Conservation (phyloP, 2,113 vertebrate species). For the Hippoglossus stenolepis region DNA sequence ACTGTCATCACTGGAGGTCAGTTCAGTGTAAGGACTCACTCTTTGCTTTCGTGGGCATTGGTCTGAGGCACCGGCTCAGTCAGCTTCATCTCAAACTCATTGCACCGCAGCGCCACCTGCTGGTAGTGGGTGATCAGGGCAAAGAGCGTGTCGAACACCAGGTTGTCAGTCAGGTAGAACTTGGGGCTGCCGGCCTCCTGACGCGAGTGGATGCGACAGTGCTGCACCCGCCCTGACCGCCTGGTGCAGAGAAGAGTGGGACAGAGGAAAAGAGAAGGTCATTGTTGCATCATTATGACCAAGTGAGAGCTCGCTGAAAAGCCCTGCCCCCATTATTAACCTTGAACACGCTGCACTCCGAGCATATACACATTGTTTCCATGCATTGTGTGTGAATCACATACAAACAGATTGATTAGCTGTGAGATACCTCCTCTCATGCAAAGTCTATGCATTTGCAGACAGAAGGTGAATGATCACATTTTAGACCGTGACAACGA, state of each 20-base stretch:
- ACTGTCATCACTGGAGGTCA: not conserved
- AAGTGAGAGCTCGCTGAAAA: not conserved
- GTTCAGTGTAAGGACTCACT: constrained; percentile 82
- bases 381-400: constrained; percentile 3
- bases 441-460: constrained; percentile 3
- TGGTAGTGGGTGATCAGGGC: constrained; percentile 98
- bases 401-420: constrained; percentile 12
- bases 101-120: constrained; percentile 96
- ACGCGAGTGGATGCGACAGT: constrained; percentile 97
- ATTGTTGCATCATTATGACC: not conserved
- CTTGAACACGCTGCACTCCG: not conserved
- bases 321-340: not conserved
- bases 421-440: not conserved
- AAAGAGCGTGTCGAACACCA: constrained; percentile 97
- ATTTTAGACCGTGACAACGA: constrained; percentile 24
- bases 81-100: constrained; percentile 99
- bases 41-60: constrained; percentile 98
- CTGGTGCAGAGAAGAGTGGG: constrained; percentile 70
- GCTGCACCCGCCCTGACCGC: constrained; percentile 96
- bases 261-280: not conserved
- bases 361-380: not conserved
- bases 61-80: constrained; percentile 97
- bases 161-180: constrained; percentile 98
- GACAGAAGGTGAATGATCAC: not conserved
- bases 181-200: constrained; percentile 97